These are phyloP conservation scores for Forpus xanthops DNA, from an alignment of 2,797 vertebrate genomes.

Conservation along the genomic window DNA sequence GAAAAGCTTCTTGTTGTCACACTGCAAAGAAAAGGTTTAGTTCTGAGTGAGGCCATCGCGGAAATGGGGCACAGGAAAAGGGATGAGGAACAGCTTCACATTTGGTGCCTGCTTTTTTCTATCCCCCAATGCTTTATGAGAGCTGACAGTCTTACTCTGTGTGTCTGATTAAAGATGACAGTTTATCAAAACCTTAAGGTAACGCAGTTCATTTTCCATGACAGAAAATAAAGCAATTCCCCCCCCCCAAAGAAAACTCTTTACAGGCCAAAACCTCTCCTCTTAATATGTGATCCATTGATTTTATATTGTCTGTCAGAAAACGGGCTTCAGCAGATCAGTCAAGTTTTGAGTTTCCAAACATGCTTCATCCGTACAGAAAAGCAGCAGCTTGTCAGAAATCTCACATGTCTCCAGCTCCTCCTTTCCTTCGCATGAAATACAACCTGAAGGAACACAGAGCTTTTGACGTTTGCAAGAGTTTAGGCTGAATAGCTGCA, in stretches of 20 bases:
- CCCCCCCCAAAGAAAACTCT: background rate
- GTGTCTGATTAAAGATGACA: slow-evolving; percentile 74
- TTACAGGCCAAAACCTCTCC: background rate
- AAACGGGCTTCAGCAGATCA: slow-evolving; percentile 63
- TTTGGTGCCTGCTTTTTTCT: background rate
- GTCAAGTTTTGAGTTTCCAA: slow-evolving; percentile 70
- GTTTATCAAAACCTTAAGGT: slow-evolving; percentile 72
- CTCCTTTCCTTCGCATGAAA: background rate
- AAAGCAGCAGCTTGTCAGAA: slow-evolving; percentile 70
- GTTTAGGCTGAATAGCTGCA: background rate
- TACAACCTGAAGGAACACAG: background rate
- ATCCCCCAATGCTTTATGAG: background rate
- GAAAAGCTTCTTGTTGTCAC: background rate
- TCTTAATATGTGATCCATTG: slow-evolving; percentile 39
- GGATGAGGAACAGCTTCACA: background rate
- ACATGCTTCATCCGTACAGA: slow-evolving; percentile 59
- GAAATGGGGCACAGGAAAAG: background rate
- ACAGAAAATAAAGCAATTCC: slow-evolving; percentile 47
- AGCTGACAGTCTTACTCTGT: slow-evolving; percentile 55
- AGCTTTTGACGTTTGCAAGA: slow-evolving; percentile 18
- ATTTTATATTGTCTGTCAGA: slow-evolving; percentile 70
- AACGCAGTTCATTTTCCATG: slow-evolving; percentile 69
- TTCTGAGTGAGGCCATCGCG: background rate
- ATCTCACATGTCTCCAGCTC: slow-evolving; percentile 37
- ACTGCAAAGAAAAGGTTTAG: background rate